Percentiles rank a stretch among this genome's conserved stretches.
Evolutionary conservation across 1,140 invertebrate species (phyloP).

Genomic region (Orchesella cincta): DNA sequence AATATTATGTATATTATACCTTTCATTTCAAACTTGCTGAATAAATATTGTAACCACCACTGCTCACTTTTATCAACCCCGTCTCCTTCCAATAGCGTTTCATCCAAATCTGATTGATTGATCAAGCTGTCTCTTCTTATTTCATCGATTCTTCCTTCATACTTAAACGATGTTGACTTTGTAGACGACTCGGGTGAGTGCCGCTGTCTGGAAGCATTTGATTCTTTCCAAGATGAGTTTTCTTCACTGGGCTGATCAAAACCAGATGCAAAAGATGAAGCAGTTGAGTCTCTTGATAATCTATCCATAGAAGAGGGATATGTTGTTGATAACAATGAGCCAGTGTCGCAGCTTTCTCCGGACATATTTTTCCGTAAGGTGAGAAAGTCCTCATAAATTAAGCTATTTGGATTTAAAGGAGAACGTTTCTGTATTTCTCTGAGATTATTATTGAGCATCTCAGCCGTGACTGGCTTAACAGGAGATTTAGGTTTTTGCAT

Average conservation of each 20-base stretch:
- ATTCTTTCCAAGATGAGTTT: slow-evolving; percentile 38
- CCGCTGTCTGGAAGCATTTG: neutral
- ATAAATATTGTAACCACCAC: slow-evolving; percentile 48
- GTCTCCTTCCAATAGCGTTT: neutral
- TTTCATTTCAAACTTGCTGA: slow-evolving; percentile 44
- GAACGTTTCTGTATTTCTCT: no score
- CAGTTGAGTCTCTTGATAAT: slow-evolving; percentile 39
- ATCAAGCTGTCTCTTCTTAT: neutral
- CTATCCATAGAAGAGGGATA: slow-evolving; percentile 28
- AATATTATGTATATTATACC: slow-evolving; percentile 29
- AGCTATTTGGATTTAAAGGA: neutral
- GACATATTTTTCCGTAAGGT: slow-evolving; percentile 8
- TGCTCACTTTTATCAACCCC: slow-evolving; percentile 29
- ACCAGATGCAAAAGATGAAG: slow-evolving; percentile 34
- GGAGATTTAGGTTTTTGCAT: no score
- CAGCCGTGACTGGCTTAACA: no score
- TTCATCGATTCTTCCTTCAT: neutral
- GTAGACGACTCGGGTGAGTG: neutral
- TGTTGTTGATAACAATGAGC: slow-evolving; percentile 19
- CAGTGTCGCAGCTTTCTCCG: slow-evolving; percentile 7
- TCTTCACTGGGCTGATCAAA: slow-evolving; percentile 2
- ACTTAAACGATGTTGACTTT: slow-evolving; percentile 1
- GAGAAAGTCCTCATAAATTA: neutral
- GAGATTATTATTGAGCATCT: no score
- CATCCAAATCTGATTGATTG: slow-evolving; percentile 5